Conservation (phyloP, 2,888 invertebrate genomes). For the Lithophane ornitopus region DNA sequence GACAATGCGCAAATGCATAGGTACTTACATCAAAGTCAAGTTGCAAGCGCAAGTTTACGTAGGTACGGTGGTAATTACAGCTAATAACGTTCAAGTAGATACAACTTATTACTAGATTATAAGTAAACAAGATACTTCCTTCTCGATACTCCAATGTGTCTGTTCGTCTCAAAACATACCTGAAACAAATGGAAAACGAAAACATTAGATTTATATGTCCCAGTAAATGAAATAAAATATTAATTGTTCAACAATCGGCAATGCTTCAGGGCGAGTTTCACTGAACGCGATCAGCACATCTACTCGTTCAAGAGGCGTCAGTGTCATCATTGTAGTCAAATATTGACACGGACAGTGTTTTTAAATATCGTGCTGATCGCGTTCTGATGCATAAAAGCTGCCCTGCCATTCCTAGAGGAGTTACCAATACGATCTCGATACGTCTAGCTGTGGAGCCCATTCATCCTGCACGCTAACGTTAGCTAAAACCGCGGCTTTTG, state of each 20-base stretch:
- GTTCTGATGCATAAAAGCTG: neutral
- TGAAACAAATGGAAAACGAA: conserved; percentile 61
- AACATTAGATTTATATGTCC: conserved; percentile 14
- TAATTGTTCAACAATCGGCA: neutral
- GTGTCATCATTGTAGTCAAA: neutral
- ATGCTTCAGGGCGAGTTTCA: neutral
- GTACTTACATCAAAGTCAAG: neutral
- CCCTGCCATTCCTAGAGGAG: conserved; percentile 4
- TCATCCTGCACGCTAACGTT: conserved; percentile 16
- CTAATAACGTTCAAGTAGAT: neutral
- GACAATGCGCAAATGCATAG: neutral
- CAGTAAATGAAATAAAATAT: neutral
- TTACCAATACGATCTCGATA: conserved; percentile 26
- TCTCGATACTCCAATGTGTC: neutral
- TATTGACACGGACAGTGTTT: neutral
- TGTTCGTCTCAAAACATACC: conserved; percentile 49
- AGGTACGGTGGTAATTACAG: neutral
- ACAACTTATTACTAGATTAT: neutral
- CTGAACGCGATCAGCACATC: neutral
- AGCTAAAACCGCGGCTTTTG: conserved; percentile 51
- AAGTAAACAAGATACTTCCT: neutral
- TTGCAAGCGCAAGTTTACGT: neutral
- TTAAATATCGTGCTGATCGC: neutral
- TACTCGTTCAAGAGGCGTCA: neutral
- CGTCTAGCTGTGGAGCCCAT: conserved; percentile 21